A percentile compares a stretch with the other conserved stretches of the same genome.
These are phyloP conservation scores for Trematomus loennbergii DNA, from an alignment of 2,113 vertebrate genomes.

Conservation along the genomic window DNA sequence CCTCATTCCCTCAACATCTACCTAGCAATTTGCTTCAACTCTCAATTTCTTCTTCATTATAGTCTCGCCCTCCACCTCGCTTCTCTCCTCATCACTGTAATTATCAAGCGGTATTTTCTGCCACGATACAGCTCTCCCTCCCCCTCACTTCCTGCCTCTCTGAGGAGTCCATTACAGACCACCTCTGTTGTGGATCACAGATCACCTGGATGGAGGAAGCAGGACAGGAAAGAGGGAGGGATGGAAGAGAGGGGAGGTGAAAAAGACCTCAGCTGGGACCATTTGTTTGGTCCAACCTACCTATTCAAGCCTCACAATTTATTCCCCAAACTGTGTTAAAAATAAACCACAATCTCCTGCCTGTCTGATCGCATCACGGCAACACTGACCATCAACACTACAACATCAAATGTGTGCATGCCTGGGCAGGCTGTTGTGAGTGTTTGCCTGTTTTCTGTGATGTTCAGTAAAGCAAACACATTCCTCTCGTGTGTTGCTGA, in stretches of 20 bases:
- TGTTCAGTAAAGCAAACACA: neutral
- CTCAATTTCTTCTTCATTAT: slow-evolving; percentile 50
- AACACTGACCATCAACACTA: slow-evolving; percentile 14
- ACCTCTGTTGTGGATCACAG: slow-evolving; percentile 50
- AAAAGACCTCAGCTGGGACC: slow-evolving; percentile 31
- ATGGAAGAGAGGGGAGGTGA: slow-evolving; percentile 17
- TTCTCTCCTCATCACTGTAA: slow-evolving; percentile 49
- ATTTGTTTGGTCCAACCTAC: slow-evolving; percentile 10
- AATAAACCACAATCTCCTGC: slow-evolving; percentile 41
- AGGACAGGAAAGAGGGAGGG: slow-evolving; percentile 5
- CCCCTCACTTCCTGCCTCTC: slow-evolving; percentile 39
- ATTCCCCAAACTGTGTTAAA: slow-evolving; percentile 40
- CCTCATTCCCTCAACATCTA: slow-evolving; percentile 25
- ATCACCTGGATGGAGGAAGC: slow-evolving; percentile 44
- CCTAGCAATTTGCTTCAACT: slow-evolving; percentile 50
- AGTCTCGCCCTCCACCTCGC: slow-evolving; percentile 24
- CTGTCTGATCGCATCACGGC: slow-evolving; percentile 10
- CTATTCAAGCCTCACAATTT: slow-evolving; percentile 20
- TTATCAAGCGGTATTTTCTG: slow-evolving; percentile 58
- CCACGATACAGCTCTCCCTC: slow-evolving; percentile 39
- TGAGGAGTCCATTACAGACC: slow-evolving; percentile 52
- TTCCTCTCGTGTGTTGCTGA: neutral
- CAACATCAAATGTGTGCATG: neutral
- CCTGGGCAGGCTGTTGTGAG: neutral
- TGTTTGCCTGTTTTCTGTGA: neutral